Conservation (phyloP, 2,888 invertebrate species). For the Halictus quadricinctus region DNA sequence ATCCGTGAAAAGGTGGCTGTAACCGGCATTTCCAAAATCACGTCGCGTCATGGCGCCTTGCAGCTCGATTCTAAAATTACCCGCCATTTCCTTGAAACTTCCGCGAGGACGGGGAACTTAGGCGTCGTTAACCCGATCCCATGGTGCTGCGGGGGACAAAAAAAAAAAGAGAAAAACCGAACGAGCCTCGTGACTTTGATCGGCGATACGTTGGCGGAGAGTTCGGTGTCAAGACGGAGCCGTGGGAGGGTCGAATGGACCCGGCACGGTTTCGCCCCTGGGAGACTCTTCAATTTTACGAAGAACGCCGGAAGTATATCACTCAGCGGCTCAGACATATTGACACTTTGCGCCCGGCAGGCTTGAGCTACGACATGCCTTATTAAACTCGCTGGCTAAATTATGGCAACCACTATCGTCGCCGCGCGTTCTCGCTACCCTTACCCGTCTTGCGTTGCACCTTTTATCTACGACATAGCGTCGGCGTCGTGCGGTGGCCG, state of each 20-base stretch:
- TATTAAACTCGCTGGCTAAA: conserved; percentile 79
- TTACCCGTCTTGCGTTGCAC: conserved; percentile 22
- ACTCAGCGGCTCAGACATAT: conserved; percentile 79
- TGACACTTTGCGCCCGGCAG: conserved; percentile 76
- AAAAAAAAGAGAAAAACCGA: not conserved
- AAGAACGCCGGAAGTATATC: conserved; percentile 78
- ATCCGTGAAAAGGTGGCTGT: not conserved
- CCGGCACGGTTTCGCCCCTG: conserved; percentile 50
- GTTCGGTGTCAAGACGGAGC: conserved; percentile 39
- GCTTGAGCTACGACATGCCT: conserved; percentile 77
- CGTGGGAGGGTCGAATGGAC: conserved; percentile 52
- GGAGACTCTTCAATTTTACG: conserved; percentile 75
- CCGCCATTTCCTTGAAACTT: conserved; percentile 25
- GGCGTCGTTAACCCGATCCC: conserved; percentile 63
- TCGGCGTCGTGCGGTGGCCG: not conserved
- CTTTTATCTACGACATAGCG: conserved; percentile 38
- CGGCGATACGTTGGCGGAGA: conserved; percentile 57
- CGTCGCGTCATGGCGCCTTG: not conserved
- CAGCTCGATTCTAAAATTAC: not conserved
- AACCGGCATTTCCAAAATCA: conserved; percentile 13
- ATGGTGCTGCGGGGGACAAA: conserved; percentile 5
- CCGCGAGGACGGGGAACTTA: conserved; percentile 14
- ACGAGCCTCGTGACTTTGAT: conserved; percentile 58
- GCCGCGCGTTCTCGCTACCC: conserved; percentile 52
- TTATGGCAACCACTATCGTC: conserved; percentile 75